A percentile compares a stretch with the other conserved stretches of the same genome.
phyloP scores from a whole-genome alignment of 2,113 vertebrate species.

The Suncus etruscus region DNA sequence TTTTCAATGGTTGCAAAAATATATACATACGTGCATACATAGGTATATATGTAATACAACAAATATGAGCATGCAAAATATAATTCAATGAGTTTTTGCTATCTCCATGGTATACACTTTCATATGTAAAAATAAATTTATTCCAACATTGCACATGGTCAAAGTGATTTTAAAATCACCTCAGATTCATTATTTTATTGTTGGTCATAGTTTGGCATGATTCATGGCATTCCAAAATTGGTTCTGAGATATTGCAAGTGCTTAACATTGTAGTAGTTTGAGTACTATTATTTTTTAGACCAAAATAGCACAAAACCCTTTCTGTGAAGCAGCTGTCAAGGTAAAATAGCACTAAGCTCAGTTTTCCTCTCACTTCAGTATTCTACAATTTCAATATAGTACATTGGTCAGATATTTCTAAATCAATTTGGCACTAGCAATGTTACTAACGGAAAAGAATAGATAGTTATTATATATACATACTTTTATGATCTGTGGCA shows the following conservation, averaged over 20 bases:
- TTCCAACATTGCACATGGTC: background rate
- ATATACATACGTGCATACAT: background rate
- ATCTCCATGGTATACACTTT: conserved; percentile 27
- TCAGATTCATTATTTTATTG: conserved; percentile 17
- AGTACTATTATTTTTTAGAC: conserved; percentile 51
- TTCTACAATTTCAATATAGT: conserved; percentile 11
- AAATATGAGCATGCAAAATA: background rate
- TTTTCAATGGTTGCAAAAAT: background rate
- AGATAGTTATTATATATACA: conserved; percentile 39
- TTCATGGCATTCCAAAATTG: conserved; percentile 10
- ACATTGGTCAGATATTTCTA: conserved; percentile 1
- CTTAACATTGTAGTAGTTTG: background rate
- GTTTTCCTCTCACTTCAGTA: conserved; percentile 18
- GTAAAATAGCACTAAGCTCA: conserved; percentile 38
- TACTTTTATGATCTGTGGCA: background rate
- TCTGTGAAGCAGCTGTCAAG: conserved; percentile 17
- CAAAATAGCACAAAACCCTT: conserved; percentile 52
- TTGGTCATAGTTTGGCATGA: conserved; percentile 9
- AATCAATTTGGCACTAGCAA: conserved; percentile 36
- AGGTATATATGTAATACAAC: background rate
- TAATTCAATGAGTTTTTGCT: conserved; percentile 18
- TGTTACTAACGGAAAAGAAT: conserved; percentile 41
- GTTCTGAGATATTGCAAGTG: conserved; percentile 32
- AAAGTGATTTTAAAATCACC: conserved; percentile 38
- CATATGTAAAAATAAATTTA: conserved; percentile 19